Base-by-base conservation (phyloP, 1,140 invertebrate species). In the Ceratina calcarata region DNA sequence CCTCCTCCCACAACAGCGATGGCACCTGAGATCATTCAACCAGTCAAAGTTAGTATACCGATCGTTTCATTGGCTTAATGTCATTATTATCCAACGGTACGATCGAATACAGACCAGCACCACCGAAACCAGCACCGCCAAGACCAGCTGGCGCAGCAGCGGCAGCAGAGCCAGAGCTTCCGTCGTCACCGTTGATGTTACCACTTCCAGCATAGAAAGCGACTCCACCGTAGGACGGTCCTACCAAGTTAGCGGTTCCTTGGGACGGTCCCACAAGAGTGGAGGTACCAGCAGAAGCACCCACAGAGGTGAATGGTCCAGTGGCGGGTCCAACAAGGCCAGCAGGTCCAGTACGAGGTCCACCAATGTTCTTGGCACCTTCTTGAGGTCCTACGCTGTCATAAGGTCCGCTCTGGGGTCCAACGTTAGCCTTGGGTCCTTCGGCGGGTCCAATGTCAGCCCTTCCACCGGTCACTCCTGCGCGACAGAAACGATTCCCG, bases 401-500 rank as follows among this genome's bases (percentile, higher is more conserved):
- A 70, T 91, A 92, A 82, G 92, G 92, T 71, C 92, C 92, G 74
- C 87, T 90, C 78, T 93, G 92, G 75, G 92, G 92, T 93, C 92
- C 92, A 81, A 93, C 92, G 87, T 93, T 93, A 81, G 92, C 92
- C 84, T 92, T 93, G 82, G 92, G 92, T 91, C 92, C 92, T 85
- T 93, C 92, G 84, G 92, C 92, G 72, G 92, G 91, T 91, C 92
- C 92, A 86, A 93, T 91, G 91, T 93, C 92, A 77, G 92, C 91
- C 85, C 92, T 90, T 74, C 92, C 92, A 69, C 92, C 92, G 75
- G 88, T 87, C 70, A 93, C 92, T 90, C 92, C 91, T 92, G 80
- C 51, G 7, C 32, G 49, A 22, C 16, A 22, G 15, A 83, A 65
- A 60, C n/a, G 60, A 55, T 32, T 32, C 55, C 80, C 55, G 16